These are phyloP conservation scores for Rachycentron canadum DNA, from an alignment of 2,797 vertebrate genomes.

Conservation along the genomic window DNA sequence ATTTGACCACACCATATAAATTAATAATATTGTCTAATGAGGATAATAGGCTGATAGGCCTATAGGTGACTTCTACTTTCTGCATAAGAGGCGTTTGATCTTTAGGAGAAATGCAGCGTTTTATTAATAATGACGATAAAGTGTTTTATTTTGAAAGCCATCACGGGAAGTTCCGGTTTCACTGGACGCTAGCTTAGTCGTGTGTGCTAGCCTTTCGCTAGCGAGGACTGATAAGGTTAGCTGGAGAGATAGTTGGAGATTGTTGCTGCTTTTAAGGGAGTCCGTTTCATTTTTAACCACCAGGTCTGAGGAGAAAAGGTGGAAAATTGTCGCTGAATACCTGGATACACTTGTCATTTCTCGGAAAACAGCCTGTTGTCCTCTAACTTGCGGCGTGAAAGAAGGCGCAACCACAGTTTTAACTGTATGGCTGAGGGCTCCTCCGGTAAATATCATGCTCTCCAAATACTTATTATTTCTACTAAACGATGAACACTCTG, in stretches of 20 bases:
- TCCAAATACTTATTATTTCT: background rate
- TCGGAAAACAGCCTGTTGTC: conserved; percentile 5
- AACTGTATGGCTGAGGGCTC: conserved; percentile 84
- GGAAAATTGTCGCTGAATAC: background rate
- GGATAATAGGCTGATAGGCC: background rate
- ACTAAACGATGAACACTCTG: background rate
- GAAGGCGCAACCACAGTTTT: conserved; percentile 24
- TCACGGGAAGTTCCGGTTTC: conserved; percentile 39
- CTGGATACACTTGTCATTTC: conserved; percentile 33
- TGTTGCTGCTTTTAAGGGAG: background rate
- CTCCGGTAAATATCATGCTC: conserved; percentile 66
- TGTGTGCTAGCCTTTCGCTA: conserved; percentile 50
- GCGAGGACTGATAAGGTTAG: conserved; percentile 19
- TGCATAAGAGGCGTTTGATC: background rate
- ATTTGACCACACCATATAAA: background rate
- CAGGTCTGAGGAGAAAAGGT: background rate
- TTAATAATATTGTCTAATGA: background rate
- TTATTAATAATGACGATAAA: background rate
- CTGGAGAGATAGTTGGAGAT: background rate
- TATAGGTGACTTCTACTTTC: background rate
- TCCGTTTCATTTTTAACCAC: background rate
- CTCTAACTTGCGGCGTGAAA: conserved; percentile 34
- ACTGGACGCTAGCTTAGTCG: background rate
- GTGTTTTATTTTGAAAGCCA: conserved; percentile 51
- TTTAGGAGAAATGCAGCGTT: background rate